Evolutionary conservation across 2,797 vertebrate species (phyloP).

Genomic region (Sebastes goodei): DNA sequence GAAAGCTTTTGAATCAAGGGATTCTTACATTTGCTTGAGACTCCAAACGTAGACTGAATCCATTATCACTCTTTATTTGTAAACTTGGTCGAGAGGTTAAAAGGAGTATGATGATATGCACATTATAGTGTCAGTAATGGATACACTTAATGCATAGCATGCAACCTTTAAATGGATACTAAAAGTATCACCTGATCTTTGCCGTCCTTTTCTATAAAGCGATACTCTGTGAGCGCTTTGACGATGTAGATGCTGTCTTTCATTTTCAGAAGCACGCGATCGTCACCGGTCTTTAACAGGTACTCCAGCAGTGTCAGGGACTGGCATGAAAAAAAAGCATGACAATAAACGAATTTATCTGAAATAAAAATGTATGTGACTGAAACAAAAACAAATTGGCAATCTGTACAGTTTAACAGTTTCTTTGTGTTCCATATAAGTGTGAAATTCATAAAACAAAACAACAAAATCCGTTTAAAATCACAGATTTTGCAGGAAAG

Average conservation of each 20-base stretch:
- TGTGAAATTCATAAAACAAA: neutral
- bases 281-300: constrained; percentile 95
- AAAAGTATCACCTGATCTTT: constrained; percentile 89
- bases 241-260: constrained; percentile 95
- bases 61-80: neutral
- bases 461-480: neutral
- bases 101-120: neutral
- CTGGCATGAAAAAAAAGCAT: constrained; percentile 45
- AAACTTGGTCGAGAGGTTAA: neutral
- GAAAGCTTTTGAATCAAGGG: neutral
- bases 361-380: neutral
- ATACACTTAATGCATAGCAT: neutral
- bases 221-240: constrained; percentile 95
- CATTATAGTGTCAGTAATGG: neutral
- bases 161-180: neutral
- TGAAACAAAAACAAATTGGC: neutral
- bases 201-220: constrained; percentile 93
- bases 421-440: neutral
- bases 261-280: constrained; percentile 94
- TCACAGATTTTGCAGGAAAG: neutral
- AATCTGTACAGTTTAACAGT: neutral
- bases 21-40: neutral
- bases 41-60: neutral
- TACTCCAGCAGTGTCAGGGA: constrained; percentile 95
- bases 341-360: too few species aligned